A percentile compares a stretch with the other conserved stretches of the same genome.
phyloP scores from a whole-genome alignment of 2,888 invertebrate species.

The Drosophila percnosoma region DNA sequence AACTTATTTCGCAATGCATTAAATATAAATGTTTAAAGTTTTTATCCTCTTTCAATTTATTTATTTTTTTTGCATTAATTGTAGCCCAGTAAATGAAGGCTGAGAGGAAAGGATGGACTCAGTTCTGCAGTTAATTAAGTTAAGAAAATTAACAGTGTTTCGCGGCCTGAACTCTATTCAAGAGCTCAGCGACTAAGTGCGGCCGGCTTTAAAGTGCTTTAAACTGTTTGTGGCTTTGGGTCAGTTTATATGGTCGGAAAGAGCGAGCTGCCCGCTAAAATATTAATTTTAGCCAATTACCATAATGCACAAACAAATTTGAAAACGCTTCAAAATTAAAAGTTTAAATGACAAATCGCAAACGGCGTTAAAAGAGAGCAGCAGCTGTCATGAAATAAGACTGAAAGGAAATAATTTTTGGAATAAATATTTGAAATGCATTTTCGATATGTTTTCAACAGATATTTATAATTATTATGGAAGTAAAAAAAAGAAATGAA shows the following conservation, averaged over 20 bases:
- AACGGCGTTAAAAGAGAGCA: background rate
- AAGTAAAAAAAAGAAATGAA: background rate
- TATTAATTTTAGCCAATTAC: constrained; percentile 59
- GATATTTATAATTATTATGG: background rate
- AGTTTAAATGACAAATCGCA: constrained; percentile 17
- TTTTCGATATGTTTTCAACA: background rate
- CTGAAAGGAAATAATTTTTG: background rate
- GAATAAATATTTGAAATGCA: background rate
- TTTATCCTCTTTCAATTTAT: background rate
- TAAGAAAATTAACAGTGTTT: constrained; percentile 35
- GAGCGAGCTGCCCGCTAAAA: constrained; percentile 34
- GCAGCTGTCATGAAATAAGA: constrained; percentile 7
- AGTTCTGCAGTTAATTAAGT: constrained; percentile 52
- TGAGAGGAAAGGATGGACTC: background rate
- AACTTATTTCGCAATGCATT: background rate
- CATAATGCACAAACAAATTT: constrained; percentile 44
- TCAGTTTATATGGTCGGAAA: constrained; percentile 5
- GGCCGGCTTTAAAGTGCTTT: constrained; percentile 8
- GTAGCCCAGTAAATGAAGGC: constrained; percentile 4
- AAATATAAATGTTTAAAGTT: background rate
- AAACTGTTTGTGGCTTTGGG: constrained; percentile 34
- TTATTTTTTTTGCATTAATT: constrained; percentile 25
- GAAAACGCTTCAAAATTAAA: constrained; percentile 29
- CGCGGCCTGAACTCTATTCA: constrained; percentile 12
- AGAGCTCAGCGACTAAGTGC: constrained; percentile 9